Evolutionary conservation across 37 sponge, comb jelly and placozoan species (phyloP).

Genomic region (Haliclona indistincta): DNA sequence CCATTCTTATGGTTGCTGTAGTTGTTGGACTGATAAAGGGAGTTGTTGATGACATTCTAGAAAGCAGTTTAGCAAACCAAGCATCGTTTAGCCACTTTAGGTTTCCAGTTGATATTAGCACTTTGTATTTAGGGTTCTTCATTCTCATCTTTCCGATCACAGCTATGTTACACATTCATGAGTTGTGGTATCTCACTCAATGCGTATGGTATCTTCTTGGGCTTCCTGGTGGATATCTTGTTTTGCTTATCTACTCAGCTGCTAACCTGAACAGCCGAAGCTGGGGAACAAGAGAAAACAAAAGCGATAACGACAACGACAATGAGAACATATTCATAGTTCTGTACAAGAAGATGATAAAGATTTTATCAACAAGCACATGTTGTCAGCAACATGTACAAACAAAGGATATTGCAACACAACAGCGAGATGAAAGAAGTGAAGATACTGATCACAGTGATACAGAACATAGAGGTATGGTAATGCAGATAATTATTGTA

Average conservation of each 20-base stretch:
- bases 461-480: too few species aligned
- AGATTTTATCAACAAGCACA: too few species aligned
- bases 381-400: too few species aligned
- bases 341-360: too few species aligned
- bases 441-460: too few species aligned
- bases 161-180: constrained; percentile 66
- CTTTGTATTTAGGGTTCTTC: constrained; percentile 53
- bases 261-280: constrained; percentile 78
- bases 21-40: constrained; percentile 54
- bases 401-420: too few species aligned
- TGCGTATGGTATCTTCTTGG: constrained; percentile 83
- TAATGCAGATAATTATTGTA: too few species aligned
- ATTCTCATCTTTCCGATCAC: constrained; percentile 47
- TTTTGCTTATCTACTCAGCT: constrained; percentile 85
- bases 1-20: constrained; percentile 66
- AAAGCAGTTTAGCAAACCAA: not conserved
- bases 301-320: too few species aligned
- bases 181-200: constrained; percentile 59
- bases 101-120: constrained; percentile 14
- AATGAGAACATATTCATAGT: too few species aligned
- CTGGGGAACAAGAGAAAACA: constrained; percentile 87
- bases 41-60: constrained; percentile 18
- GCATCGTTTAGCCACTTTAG: constrained; percentile 10
- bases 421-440: too few species aligned
- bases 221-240: constrained; percentile 83